Evolutionary conservation across 2,888 invertebrate species (phyloP), one percentile per base, ranked within the genome.

Genomic region (Campoletis raptor): DNA sequence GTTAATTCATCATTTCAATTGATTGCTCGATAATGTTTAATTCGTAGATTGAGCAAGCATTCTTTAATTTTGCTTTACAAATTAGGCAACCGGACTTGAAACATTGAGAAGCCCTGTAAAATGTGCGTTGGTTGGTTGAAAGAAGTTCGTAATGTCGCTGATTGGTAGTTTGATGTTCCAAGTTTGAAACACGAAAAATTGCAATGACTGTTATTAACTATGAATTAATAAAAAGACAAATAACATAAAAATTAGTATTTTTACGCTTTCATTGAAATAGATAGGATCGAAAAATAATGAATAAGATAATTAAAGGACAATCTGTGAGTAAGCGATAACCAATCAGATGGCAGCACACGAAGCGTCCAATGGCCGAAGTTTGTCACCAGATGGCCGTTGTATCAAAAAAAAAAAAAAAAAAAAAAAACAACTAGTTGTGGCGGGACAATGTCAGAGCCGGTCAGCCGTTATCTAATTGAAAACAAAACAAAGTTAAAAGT

Each of bases 401-500:
- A 18, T 0, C 6, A 48, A 48, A 7, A 6, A 18, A 48, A 48
- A 48, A 15, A 5, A 6, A 57, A 57, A 57, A 12, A 10, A 1
- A 21, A 57, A 57, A 54, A 57, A 57, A 61, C 18, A 61, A n/a
- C n/a, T 30, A 57, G 5, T 61, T 61, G 61, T 30, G 42, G 10
- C 70, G 70, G 45, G 15, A 21, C 5, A 42, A 40, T 30, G 45
- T 42, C 77, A 52, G 61, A 15, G 30, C 61, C 61, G 61, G 61
- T 24, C 61, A 12, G 36, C 21, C 52, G 12, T 66, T 52, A 48
- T 42, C 18, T 78, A 52, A 30, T 45, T 18, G 45, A 36, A 42
- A 67, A 78, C 45, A 78, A 78, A 45, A 78, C 73, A 73, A 40
- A 30, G 1, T 6, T 61, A 0, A 30, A 57, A 21, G 40, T 40